These are phyloP conservation scores for Phoeniculus purpureus DNA, from an alignment of 2,797 vertebrate species.

Conservation along the genomic window DNA sequence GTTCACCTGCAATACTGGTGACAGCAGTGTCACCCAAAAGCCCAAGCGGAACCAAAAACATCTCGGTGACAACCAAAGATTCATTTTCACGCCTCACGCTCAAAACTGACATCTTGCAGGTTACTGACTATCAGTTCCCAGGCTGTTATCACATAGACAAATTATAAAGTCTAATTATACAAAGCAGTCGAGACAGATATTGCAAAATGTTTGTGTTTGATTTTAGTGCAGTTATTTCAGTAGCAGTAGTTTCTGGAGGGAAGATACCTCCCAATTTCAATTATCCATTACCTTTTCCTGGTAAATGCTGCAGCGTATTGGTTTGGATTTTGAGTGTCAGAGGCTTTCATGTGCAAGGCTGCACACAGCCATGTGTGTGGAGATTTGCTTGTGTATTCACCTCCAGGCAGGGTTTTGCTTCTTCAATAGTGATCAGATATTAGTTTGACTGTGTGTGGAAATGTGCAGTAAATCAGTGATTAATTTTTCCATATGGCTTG, in stretches of 20 bases:
- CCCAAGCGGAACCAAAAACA: background rate
- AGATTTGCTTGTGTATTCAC: constrained; percentile 6
- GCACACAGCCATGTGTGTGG: background rate
- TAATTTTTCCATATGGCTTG: constrained; percentile 61
- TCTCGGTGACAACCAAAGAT: background rate
- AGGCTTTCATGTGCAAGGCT: background rate
- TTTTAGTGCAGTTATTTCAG: background rate
- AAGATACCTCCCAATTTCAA: background rate
- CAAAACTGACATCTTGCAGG: background rate
- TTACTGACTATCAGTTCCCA: background rate
- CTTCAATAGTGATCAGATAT: constrained; percentile 23
- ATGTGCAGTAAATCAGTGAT: constrained; percentile 54
- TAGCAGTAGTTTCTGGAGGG: background rate
- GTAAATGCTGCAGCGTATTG: background rate
- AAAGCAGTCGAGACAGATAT: background rate
- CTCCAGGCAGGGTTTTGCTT: constrained; percentile 26
- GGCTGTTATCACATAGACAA: background rate
- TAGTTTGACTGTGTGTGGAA: constrained; percentile 50
- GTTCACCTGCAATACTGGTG: background rate
- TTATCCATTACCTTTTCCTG: background rate
- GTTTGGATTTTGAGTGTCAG: background rate
- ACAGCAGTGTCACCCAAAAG: background rate
- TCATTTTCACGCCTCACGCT: background rate
- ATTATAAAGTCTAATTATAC: background rate
- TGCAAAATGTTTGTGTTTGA: background rate